Base-by-base conservation (phyloP, 2,888 invertebrate genomes). In the Venustoraphidia nigricollis region DNA sequence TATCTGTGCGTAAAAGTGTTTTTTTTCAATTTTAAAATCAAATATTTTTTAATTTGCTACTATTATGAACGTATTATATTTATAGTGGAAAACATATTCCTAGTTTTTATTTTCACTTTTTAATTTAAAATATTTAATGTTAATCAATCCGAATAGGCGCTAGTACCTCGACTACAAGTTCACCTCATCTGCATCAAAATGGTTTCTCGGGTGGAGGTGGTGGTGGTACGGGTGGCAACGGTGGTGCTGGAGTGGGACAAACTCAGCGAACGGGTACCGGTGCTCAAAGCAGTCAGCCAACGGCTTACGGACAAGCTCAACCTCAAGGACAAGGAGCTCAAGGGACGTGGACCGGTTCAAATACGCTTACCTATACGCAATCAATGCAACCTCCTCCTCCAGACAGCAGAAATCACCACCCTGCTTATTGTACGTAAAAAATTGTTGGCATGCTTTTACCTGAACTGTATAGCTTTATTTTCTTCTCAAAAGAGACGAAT, bases 311-410 rank as follows among this genome's bases (percentile, higher is more conserved):
- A 10, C 42, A 42, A 42, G n/a, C 11, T 17, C 41, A 46, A 17
- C 37, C 38, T 13, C 45, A 44, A 37, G 43, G 41, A 41, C 41
- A 38, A 34, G 43, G 37, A 39, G 45, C 36, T 41, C 45, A 73
- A 63, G 82, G 81, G 35, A 83, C 84, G 6, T 91, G 91, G 90
- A 87, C 86, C 3, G 90, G 91, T 14, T 86, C 83, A 54, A 92
- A 87, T 66, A 94, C 93, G 34, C 76, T 93, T 49, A 90, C 91
- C 14, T 94, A 94, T 65, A 92, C 91, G 43, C 91, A 91, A 67
- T 89, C 87, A 52, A 84, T 86, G 82, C 83, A 83, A 59, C 82
- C 83, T 11, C 81, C 82, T 2, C 82, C 83, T 11, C 81, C 82
- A 2, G 80, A 80, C 61, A 75, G 73, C 40, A 70, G 81, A 57